A percentile compares a stretch with the other conserved stretches of the same genome.
Evolutionary conservation across 2,797 vertebrate species (phyloP).

Genomic region (Decapterus maruadsi): DNA sequence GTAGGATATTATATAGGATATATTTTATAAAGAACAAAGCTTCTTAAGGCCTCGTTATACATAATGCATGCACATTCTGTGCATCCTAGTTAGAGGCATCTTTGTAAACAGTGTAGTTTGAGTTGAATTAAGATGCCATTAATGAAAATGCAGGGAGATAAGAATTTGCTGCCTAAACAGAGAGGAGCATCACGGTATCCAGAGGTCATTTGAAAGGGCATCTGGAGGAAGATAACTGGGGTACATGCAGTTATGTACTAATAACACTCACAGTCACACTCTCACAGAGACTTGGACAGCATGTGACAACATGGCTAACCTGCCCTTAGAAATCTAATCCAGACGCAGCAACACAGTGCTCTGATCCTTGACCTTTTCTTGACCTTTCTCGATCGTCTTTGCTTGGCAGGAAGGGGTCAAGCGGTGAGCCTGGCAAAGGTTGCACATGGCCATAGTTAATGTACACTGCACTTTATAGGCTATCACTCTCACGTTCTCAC

Average conservation of each 20-base stretch:
- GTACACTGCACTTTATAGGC: constrained; percentile 10
- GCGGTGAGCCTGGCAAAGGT: constrained; percentile 43
- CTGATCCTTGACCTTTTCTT: constrained; percentile 78
- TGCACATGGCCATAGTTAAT: constrained; percentile 11
- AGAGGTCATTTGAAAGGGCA: constrained; percentile 46
- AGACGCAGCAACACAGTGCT: constrained; percentile 47
- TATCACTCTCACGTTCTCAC: background rate
- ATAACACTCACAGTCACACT: constrained; percentile 7
- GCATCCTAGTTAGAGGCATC: background rate
- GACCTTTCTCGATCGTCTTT: constrained; percentile 69
- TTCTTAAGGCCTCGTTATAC: background rate
- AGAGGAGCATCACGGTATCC: constrained; percentile 28
- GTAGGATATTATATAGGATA: background rate
- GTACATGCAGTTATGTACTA: constrained; percentile 11
- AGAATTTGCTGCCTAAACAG: constrained; percentile 4
- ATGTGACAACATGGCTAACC: constrained; percentile 71
- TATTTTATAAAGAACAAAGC: background rate
- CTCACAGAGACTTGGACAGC: constrained; percentile 33
- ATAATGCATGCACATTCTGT: background rate
- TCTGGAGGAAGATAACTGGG: constrained; percentile 38
- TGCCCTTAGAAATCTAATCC: constrained; percentile 77
- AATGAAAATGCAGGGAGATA: background rate
- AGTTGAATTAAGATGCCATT: background rate
- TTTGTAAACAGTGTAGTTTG: background rate
- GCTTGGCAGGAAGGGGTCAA: constrained; percentile 46